Evolutionary conservation across 1,140 invertebrate genomes (phyloP).

Genomic region (Melitaea cinxia): DNA sequence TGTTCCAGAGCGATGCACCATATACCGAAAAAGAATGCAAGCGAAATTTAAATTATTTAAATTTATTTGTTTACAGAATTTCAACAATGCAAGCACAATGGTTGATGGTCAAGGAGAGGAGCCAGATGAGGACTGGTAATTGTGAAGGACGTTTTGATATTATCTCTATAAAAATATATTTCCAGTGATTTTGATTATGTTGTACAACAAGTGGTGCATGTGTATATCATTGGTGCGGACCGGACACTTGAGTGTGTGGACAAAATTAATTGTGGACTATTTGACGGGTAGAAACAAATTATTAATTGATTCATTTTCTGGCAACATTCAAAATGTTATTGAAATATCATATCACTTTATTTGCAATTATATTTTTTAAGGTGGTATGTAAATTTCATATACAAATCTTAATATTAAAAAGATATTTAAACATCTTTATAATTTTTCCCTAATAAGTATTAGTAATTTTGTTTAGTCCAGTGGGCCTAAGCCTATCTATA

Average conservation of each 20-base stretch:
- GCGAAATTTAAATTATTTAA: background rate
- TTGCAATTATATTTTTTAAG: too few relatives aligned
- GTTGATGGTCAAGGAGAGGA: slow-evolving; percentile 59
- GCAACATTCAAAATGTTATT: background rate
- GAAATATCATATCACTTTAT: slow-evolving; percentile 18
- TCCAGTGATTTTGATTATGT: slow-evolving; percentile 31
- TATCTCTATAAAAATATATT: background rate
- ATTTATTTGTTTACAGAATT: slow-evolving; percentile 59
- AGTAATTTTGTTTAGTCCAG: too few relatives aligned
- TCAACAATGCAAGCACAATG: slow-evolving; percentile 54
- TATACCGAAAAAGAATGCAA: background rate
- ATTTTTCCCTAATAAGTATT: too few relatives aligned
- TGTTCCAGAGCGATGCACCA: too few relatives aligned
- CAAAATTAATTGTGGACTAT: slow-evolving; percentile 3
- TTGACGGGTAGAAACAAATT: slow-evolving; percentile 9
- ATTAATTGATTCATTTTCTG: background rate
- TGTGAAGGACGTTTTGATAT: slow-evolving; percentile 46
- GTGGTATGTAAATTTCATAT: too few relatives aligned
- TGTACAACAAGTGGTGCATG: slow-evolving; percentile 55
- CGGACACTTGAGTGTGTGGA: slow-evolving; percentile 10
- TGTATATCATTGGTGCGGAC: slow-evolving; percentile 51
- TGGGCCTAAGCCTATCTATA: too few relatives aligned
- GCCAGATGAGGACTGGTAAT: slow-evolving; percentile 73
- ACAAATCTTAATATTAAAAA: too few relatives aligned
- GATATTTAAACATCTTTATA: too few relatives aligned